These are phyloP conservation scores for Orthosia cruda DNA, from an alignment of 2,888 invertebrate genomes.

Conservation along the genomic window DNA sequence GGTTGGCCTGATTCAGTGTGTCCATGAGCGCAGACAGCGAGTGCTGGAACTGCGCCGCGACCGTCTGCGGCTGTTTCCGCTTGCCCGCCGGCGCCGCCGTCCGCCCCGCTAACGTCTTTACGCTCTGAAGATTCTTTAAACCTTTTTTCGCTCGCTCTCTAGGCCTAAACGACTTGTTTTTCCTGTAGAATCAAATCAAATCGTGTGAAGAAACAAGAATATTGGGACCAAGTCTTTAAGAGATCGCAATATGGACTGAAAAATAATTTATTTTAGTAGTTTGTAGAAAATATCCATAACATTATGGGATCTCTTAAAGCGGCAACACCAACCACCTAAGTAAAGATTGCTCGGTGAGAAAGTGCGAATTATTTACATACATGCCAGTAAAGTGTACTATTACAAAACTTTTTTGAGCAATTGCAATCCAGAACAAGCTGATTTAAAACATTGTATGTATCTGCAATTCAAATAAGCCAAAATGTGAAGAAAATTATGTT, in stretches of 20 bases:
- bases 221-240: slow-evolving; percentile 43
- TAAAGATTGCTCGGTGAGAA: slow-evolving; percentile 54
- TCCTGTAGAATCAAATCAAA: slow-evolving; percentile 91
- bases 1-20: slow-evolving; percentile 95
- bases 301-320: slow-evolving; percentile 66
- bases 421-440: slow-evolving; percentile 61
- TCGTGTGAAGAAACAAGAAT: slow-evolving; percentile 31
- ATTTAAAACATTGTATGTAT: slow-evolving; percentile 48
- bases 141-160: slow-evolving; percentile 96
- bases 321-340: slow-evolving; percentile 69
- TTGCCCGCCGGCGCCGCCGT: slow-evolving; percentile 93
- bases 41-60: slow-evolving; percentile 98
- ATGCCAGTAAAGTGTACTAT: slow-evolving; percentile 58
- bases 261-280: background rate
- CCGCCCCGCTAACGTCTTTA: slow-evolving; percentile 97
- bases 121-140: slow-evolving; percentile 97
- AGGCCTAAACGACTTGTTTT: slow-evolving; percentile 98
- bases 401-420: slow-evolving; percentile 54
- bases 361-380: slow-evolving; percentile 72
- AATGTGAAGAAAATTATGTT: slow-evolving; percentile 34
- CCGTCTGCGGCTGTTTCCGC: slow-evolving; percentile 97
- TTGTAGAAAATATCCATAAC: slow-evolving; percentile 33
- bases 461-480: slow-evolving; percentile 61
- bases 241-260: slow-evolving; percentile 51
- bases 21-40: slow-evolving; percentile 98